Evolutionary conservation across 2,113 vertebrate genomes (phyloP), one percentile per base, ranked within the genome.

Genomic region (Meleagris gallopavo): DNA sequence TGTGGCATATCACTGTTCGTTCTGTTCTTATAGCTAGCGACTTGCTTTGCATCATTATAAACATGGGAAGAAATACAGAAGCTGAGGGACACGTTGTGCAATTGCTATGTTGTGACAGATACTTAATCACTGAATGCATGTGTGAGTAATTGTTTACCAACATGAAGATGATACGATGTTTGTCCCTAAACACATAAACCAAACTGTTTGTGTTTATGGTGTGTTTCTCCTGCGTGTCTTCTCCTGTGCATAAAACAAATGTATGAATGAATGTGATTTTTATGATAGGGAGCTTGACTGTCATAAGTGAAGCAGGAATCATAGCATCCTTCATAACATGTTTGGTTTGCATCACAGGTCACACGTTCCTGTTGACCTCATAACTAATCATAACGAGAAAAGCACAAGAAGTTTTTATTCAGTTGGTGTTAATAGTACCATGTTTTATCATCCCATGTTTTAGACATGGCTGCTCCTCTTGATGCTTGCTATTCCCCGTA

Each of bases 141-240:
- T 73, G 0, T 86, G 83, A 91, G 64, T 91, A 74, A 88, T 93
- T 94, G 94, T 93, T 95, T 96, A 79, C 58, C 11, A 43, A 1
- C 45, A 16, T 66, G 32, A 82, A 66, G 50, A 20, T 64, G 73
- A 3, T 5, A 1, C 57, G 25, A 38, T 87, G 15, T 43, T 32
- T 77, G 1, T 77, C 50, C 41, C 38, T 72, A 70, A 64, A 36
- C 17, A 62, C 7, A 73, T 43, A 43, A 82, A 40, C 36, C 30
- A 3, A 74, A 52, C 16, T 43, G 22, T 60, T 55, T 0, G 2
- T 83, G 60, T 91, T 36, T 52, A 52, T 72, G 36, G 7, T 60
- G 2, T 77, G 6, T 58, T 57, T 46, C 22, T 85, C 46, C 29
- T 85, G 32, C 17, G 9, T 1, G 1, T 61, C 21, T 57, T 30